Conservation (phyloP, 2,113 vertebrate species). For the Colossoma macropomum region DNA sequence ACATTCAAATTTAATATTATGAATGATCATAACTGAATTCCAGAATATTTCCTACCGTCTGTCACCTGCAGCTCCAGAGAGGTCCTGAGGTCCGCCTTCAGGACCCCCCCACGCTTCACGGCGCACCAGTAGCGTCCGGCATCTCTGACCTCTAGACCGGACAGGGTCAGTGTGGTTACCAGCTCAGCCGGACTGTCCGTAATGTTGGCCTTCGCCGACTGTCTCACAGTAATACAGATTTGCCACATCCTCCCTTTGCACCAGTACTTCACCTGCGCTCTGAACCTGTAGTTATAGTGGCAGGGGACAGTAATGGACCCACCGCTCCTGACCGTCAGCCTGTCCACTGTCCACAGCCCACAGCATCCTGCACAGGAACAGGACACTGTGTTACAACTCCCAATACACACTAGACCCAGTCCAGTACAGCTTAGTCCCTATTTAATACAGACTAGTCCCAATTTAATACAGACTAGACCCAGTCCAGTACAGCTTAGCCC, state of each 20-base stretch:
- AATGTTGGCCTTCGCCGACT: background rate
- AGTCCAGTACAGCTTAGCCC: no score
- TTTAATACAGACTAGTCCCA: no score
- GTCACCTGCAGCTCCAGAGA: constrained; percentile 47
- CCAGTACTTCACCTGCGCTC: constrained; percentile 39
- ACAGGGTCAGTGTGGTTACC: constrained; percentile 47
- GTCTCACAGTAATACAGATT: constrained; percentile 5
- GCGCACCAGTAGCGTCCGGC: constrained; percentile 54
- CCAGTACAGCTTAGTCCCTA: no score
- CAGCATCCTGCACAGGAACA: constrained; percentile 23
- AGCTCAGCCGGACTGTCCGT: constrained; percentile 31
- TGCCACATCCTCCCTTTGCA: constrained; percentile 48
- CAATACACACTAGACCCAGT: background rate
- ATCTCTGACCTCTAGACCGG: constrained; percentile 36
- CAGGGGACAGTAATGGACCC: constrained; percentile 51
- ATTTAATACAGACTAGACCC: no score
- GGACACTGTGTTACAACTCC: background rate
- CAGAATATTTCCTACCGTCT: constrained; percentile 36
- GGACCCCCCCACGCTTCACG: background rate
- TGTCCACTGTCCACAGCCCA: constrained; percentile 51
- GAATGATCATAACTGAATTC: no score
- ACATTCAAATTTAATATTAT: no score
- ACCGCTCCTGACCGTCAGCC: constrained; percentile 24
- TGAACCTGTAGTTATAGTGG: constrained; percentile 39
- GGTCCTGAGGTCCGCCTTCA: background rate